Base-by-base conservation (phyloP, 2,113 vertebrate genomes). In the Hassar affinis region DNA sequence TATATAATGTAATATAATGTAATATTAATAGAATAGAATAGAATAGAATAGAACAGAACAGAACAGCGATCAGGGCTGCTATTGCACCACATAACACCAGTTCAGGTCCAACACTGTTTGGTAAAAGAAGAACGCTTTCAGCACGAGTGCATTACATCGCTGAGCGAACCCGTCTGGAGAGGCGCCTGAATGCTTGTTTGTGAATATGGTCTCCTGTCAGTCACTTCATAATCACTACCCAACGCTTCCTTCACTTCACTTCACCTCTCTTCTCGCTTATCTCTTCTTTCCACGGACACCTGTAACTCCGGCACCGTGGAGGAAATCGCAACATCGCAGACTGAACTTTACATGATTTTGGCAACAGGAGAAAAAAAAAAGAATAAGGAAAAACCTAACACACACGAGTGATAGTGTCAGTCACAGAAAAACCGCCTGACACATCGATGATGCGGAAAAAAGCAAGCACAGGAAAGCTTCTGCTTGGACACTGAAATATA, bases 231-330 rank as follows among this genome's bases (percentile, higher is more conserved):
- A 56, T 56, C 74, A 35, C 10, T 56, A 35, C 51, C 51, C 51
- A 25, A 35, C 30, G 20, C 38, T n/a, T 35, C 74, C 51, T 56
- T 35, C 74, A 25, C 74, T 35, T 51, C 74, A 38, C 51, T 51
- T 38, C 38, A 42, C 74, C 20, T 12, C 74, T 56, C 74, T 77
- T 77, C n/a, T 30, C 74, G 56, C 74, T 77, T 56, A 56, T 77
- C 51, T 77, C 18, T 38, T 38, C 18, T 77, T 77, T 77, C 51
- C 74, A 77, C 14, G 74, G 74, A 22, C 51, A 14, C 52, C 30
- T 56, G 74, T 18, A 56, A 35, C 74, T 38, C 30, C 51, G 2
- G 35, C 74, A 56, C 30, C 51, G 2, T 14, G 20, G 51, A 56
- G 33, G 33, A 25, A 54, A 56, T 77, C 18, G 51, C 51, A 42